Evolutionary conservation across 1,140 invertebrate genomes (phyloP).

Genomic region (Drosophila navojoa): DNA sequence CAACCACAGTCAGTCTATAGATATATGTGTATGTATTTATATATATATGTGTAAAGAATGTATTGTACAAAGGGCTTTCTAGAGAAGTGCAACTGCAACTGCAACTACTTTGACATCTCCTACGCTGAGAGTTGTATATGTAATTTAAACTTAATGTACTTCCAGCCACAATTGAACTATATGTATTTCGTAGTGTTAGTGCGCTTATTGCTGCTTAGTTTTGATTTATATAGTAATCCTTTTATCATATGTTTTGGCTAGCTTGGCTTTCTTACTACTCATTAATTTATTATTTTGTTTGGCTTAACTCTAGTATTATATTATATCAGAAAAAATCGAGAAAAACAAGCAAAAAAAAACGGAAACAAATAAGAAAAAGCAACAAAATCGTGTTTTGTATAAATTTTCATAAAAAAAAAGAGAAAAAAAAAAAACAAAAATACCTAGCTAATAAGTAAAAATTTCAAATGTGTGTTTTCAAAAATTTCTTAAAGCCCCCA

Average conservation of each 20-base stretch:
- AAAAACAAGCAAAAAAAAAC: background rate
- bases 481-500: slow-evolving; percentile 23
- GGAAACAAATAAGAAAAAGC: slow-evolving; percentile 26
- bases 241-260: slow-evolving; percentile 44
- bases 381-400: slow-evolving; percentile 58
- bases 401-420: slow-evolving; percentile 62
- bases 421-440: slow-evolving; percentile 22
- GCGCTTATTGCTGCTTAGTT: slow-evolving; percentile 61
- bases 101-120: slow-evolving; percentile 33
- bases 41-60: slow-evolving; percentile 27
- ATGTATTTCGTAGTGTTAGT: slow-evolving; percentile 45
- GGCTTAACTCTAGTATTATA: slow-evolving; percentile 68
- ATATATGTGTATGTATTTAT: background rate
- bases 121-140: slow-evolving; percentile 31
- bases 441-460: slow-evolving; percentile 38
- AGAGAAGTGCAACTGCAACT: slow-evolving; percentile 11
- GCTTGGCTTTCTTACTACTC: slow-evolving; percentile 68
- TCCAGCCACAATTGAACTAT: slow-evolving; percentile 72
- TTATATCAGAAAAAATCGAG: slow-evolving; percentile 14
- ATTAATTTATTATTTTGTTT: slow-evolving; percentile 77
- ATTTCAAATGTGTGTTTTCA: slow-evolving; percentile 48
- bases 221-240: slow-evolving; percentile 41
- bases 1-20: slow-evolving; percentile 22
- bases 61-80: slow-evolving; percentile 56
- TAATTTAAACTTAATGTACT: slow-evolving; percentile 62